phyloP scores from a whole-genome alignment of 2,797 vertebrate genomes.

The Vultur gryphus region DNA sequence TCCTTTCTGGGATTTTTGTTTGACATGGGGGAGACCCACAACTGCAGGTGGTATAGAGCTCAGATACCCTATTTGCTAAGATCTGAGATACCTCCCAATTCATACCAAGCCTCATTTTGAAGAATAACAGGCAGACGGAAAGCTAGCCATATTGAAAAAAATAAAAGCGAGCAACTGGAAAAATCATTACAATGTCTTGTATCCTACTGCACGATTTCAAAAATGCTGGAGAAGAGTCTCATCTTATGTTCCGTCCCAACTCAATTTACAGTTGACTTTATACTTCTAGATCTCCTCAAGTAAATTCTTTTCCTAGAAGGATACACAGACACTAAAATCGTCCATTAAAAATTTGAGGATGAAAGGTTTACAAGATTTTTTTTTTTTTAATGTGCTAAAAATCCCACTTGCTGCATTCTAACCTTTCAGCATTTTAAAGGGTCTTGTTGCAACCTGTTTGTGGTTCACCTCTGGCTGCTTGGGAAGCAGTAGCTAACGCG shows the following conservation, averaged over 20 bases:
- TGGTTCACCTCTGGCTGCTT: neutral
- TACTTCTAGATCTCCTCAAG: neutral
- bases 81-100: neutral
- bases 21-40: neutral
- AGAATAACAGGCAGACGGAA: neutral
- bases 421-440: neutral
- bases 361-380: neutral
- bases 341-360: neutral
- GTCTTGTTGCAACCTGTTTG: neutral
- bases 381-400: neutral
- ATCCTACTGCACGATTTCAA: neutral
- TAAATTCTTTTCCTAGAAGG: neutral
- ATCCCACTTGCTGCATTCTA: neutral
- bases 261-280: neutral
- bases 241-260: neutral
- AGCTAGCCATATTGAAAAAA: neutral
- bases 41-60: neutral
- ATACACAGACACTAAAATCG: rapidly evolving
- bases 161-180: neutral
- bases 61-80: neutral
- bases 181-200: neutral
- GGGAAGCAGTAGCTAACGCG: neutral
- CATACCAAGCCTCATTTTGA: neutral
- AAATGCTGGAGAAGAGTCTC: neutral
- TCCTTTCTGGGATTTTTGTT: neutral